Percentiles rank a stretch among this genome's conserved stretches.
Conservation (phyloP, 2,797 vertebrate genomes). For the Gallinago stenura region DNA sequence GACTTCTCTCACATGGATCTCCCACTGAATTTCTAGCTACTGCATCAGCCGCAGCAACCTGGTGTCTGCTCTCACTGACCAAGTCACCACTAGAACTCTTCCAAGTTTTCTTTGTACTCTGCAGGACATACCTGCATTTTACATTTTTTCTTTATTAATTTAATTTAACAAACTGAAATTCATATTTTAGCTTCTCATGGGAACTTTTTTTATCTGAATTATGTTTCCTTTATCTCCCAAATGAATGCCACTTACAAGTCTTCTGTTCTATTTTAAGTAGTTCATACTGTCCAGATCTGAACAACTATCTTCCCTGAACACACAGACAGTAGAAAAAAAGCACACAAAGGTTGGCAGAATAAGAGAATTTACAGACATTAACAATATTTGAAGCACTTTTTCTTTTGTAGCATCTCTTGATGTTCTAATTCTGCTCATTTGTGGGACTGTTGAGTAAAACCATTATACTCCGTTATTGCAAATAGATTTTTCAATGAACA, state of each 20-base stretch:
- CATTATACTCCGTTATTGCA: neutral
- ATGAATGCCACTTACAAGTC: neutral
- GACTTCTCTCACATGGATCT: neutral
- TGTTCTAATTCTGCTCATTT: neutral
- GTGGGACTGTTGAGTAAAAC: neutral
- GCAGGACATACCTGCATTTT: neutral
- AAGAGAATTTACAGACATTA: neutral
- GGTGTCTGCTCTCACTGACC: neutral
- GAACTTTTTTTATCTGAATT: neutral
- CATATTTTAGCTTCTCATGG: neutral
- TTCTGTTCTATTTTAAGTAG: neutral
- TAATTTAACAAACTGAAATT: neutral
- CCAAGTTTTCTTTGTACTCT: neutral
- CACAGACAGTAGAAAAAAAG: neutral
- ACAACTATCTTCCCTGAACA: neutral
- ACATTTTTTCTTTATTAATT: neutral
- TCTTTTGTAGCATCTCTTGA: neutral
- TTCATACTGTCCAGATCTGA: neutral
- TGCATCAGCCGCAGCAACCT: neutral
- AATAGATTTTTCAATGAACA: neutral
- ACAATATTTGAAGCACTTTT: neutral
- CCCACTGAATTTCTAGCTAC: neutral
- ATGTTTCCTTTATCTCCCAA: neutral
- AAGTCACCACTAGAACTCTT: neutral
- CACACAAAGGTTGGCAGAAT: neutral